phyloP scores from a whole-genome alignment of 2,797 vertebrate genomes.

The Chromis chromis region DNA sequence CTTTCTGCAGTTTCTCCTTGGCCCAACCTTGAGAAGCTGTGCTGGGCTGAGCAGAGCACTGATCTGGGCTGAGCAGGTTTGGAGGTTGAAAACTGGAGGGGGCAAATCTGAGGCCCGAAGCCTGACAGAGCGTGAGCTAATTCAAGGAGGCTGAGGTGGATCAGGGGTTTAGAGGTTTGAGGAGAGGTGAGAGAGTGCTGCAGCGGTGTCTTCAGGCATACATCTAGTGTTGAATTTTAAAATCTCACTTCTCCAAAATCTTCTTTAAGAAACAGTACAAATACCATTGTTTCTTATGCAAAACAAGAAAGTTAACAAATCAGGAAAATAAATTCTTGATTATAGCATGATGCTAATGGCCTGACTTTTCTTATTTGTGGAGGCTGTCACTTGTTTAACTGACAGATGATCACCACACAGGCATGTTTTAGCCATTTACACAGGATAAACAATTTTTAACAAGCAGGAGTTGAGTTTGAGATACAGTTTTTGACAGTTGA shows the following conservation, averaged over 20 bases:
- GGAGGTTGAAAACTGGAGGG: constrained; percentile 42
- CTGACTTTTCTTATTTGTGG: not conserved
- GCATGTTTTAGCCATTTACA: not conserved
- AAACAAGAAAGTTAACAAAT: not conserved
- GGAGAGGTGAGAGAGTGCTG: constrained; percentile 9
- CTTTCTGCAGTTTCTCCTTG: constrained; percentile 72
- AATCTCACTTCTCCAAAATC: not conserved
- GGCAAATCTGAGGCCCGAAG: constrained; percentile 29
- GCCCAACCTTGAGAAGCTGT: constrained; percentile 79
- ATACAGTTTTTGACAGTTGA: not conserved
- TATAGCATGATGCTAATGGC: not conserved
- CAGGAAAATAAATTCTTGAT: not conserved
- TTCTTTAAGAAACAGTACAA: not conserved
- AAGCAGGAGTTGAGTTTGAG: not conserved
- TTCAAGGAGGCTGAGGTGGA: constrained; percentile 32
- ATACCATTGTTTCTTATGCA: not conserved
- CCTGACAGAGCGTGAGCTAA: constrained; percentile 26
- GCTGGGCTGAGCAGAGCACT: constrained; percentile 61
- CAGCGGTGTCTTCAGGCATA: constrained; percentile 10
- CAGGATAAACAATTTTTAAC: not conserved
- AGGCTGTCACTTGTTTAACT: not conserved
- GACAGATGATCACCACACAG: not conserved
- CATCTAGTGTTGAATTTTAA: not conserved
- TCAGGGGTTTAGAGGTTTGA: constrained; percentile 13
- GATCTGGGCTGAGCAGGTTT: constrained; percentile 58